Base-by-base conservation (phyloP, 2,888 invertebrate species). In the Diplazon laetatorius region DNA sequence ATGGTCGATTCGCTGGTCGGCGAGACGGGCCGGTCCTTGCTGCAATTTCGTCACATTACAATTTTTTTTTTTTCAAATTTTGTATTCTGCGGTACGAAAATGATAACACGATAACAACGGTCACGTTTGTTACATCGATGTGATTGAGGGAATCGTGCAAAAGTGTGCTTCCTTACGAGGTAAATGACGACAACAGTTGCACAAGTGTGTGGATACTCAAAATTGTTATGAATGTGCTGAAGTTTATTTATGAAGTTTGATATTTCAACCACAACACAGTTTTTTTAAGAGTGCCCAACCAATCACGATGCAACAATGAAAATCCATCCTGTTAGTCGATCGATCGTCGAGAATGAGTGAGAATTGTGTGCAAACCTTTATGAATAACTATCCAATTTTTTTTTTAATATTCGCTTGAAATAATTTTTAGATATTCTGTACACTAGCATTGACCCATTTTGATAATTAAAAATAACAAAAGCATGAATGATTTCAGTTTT, bases 1-100 rank as follows among this genome's bases (percentile, higher is more conserved):
- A 86, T 85, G 74, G 86, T 85, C 52, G 87, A 91, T 86, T 92
- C 92, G 78, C 87, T 89, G 83, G 89, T 87, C 77, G 93, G 92
- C 86, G 92, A 92, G 85, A 92, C 91, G 88, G 93, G 93, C 83
- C 92, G 90, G 92, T 94, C 93, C 93, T 93, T 93, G 92, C 93
- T 94, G 89, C 79, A 90, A 87, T 82, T 72, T 42, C 9, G 42
- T 77, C 6, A 46, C 35, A 59, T 18, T 20, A 59, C 39, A 18
- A 12, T 9, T 20, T 16, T 48, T 30, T 30, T 2, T 30, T 30
- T 30, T 30, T 30, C 6, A 30, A 30, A 30, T 30, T 30, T 18
- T 1, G n/a, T 68, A 10, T n/a, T n/a, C n/a, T n/a, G 2, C 30
- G 16, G 1, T 3, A 16, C 22, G 18, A 48, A 48, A 59, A 20